Conservation (phyloP, 1,140 invertebrate genomes). For the Thrips palmi region DNA sequence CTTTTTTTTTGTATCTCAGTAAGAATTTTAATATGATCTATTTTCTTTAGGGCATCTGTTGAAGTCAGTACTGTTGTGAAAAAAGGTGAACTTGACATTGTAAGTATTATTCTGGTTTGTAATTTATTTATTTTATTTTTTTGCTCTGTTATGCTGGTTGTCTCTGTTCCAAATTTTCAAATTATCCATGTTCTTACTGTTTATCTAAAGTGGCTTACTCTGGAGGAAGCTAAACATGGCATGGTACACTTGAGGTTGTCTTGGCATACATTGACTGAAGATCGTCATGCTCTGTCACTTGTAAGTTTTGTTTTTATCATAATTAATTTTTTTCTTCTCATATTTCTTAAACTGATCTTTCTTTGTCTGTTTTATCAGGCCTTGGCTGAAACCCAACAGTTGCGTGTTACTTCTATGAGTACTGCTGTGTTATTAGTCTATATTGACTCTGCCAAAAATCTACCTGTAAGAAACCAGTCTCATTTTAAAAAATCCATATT, state of each 20-base stretch:
- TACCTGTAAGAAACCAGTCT: constrained; percentile 45
- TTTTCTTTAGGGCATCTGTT: constrained; percentile 33
- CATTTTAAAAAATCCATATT: constrained; percentile 7
- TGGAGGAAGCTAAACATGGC: constrained; percentile 87
- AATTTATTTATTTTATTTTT: constrained; percentile 11
- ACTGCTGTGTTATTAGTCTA: constrained; percentile 63
- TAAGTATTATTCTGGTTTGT: constrained; percentile 24
- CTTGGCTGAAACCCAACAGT: constrained; percentile 50
- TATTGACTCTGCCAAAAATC: constrained; percentile 74
- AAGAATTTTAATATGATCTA: constrained; percentile 7
- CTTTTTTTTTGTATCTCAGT: constrained; percentile 6
- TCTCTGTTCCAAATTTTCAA: neutral
- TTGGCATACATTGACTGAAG: constrained; percentile 65
- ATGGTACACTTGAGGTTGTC: constrained; percentile 70
- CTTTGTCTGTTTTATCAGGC: constrained; percentile 30
- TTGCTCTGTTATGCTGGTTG: constrained; percentile 8
- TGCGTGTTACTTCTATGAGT: constrained; percentile 54
- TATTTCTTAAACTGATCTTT: constrained; percentile 1
- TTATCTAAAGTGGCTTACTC: constrained; percentile 63
- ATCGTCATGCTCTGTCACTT: constrained; percentile 48
- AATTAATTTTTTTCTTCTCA: neutral
- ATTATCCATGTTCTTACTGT: constrained; percentile 9
- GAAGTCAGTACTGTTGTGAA: constrained; percentile 45
- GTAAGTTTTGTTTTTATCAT: constrained; percentile 30
- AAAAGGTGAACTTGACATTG: constrained; percentile 45